A percentile compares a stretch with the other conserved stretches of the same genome.
phyloP scores from a whole-genome alignment of 2,797 vertebrate genomes.

The Carcharodon carcharias region DNA sequence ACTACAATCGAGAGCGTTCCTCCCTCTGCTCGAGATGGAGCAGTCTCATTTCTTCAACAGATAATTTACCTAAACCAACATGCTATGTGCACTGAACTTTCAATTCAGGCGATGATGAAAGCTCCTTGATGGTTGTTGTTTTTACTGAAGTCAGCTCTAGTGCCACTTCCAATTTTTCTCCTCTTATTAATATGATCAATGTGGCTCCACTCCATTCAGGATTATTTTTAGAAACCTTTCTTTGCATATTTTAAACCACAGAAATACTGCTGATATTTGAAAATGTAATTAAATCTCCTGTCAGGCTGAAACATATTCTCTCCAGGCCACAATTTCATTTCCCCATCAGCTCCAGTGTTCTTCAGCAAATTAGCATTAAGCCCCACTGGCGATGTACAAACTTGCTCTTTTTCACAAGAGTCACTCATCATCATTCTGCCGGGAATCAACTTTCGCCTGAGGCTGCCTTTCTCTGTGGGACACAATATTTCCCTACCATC shows the following conservation, averaged over 20 bases:
- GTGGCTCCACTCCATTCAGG: neutral
- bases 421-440: neutral
- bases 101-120: slow-evolving; percentile 15
- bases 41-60: neutral
- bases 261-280: slow-evolving; percentile 19
- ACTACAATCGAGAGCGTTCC: neutral
- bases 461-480: neutral
- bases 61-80: neutral
- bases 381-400: neutral
- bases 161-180: neutral
- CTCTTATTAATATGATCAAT: neutral
- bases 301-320: neutral
- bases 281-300: slow-evolving; percentile 31
- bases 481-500: neutral
- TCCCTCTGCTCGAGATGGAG: neutral
- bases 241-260: neutral
- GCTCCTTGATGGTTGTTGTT: neutral
- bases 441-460: neutral
- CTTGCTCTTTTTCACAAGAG: neutral
- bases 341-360: neutral
- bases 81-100: neutral
- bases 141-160: neutral
- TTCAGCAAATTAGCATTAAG: neutral
- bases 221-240: slow-evolving; percentile 10
- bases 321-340: neutral